Evolutionary conservation across 2,888 invertebrate genomes (phyloP), one percentile per base, ranked within the genome.

Genomic region (Piscicola geometra): DNA sequence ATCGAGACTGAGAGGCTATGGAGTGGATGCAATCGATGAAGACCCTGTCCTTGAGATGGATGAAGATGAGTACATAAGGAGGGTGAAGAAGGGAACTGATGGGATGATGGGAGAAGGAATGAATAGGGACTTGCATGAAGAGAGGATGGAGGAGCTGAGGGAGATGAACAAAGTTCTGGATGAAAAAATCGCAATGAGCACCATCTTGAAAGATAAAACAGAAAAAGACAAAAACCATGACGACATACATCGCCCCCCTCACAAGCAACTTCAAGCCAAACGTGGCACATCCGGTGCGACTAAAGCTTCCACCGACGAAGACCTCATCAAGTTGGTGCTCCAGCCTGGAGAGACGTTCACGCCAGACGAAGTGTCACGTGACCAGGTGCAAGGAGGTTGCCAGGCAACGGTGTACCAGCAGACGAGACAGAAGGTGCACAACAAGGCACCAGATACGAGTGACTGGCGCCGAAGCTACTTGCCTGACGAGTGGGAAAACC

Each of bases 331-430:
- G n/a, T n/a, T 56, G 25, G 60, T 56, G 60, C 25, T 56, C 3
- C n/a, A 56, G n/a, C 60, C 60, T 25, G 60, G 60, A 56, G 60
- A 56, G 25, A 5, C 21, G 21, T 56, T 56, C 25, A n/a, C n/a
- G 60, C 60, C 60, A 15, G 60, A 56, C 60, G 60, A 56, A 56
- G 60, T 56, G 21, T 56, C 25, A 3, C 60, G n/a, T 5, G 60
- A 56, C 21, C 21, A 56, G 12, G 3, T 56, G 21, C 60, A 18
- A 56, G 25, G n/a, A 3, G 60, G 60, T 25, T 21, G 5, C n/a
- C 60, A 56, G 25, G 60, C 60, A 5, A 56, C 60, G 25, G 25
- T 56, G n/a, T 56, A 56, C 60, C 9, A 56, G 25, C 60, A 56
- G 60, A 56, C 60, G 3, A 56, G 60, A 21, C n/a, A 56, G 25